A percentile compares a stretch with the other conserved stretches of the same genome.
Evolutionary conservation across 2,113 vertebrate genomes (phyloP).

Genomic region (Tyrannus savana): DNA sequence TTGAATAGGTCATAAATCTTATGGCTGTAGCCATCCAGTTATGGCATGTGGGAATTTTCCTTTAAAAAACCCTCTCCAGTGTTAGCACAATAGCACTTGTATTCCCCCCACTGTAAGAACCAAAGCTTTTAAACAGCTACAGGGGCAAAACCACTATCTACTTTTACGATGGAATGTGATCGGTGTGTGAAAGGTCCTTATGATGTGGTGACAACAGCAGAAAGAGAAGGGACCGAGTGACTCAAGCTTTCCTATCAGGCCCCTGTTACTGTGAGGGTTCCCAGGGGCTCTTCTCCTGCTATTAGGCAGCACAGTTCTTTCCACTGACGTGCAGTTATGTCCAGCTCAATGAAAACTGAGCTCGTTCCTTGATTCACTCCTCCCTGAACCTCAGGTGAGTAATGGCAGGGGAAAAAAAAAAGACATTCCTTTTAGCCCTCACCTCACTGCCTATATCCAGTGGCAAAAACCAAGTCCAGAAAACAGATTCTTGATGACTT

Average conservation of each 20-base stretch:
- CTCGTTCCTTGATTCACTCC: neutral
- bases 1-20: slow-evolving; percentile 8
- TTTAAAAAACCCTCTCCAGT: neutral
- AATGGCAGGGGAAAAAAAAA: neutral
- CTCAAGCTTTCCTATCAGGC: slow-evolving; percentile 59
- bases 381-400: slow-evolving; percentile 51
- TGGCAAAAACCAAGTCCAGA: neutral
- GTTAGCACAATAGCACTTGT: neutral
- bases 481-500: neutral
- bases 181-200: neutral
- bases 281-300: slow-evolving; percentile 39
- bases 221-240: slow-evolving; percentile 34
- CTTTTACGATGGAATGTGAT: slow-evolving; percentile 56
- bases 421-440: neutral
- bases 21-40: neutral
- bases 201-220: slow-evolving; percentile 49
- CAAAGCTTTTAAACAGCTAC: neutral
- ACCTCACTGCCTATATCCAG: neutral
- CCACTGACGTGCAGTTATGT: slow-evolving; percentile 39
- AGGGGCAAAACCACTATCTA: slow-evolving; percentile 27
- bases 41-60: neutral
- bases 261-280: neutral
- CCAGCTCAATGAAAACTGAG: slow-evolving; percentile 16
- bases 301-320: slow-evolving; percentile 52
- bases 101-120: neutral